These are phyloP conservation scores for Pimephales promelas DNA, from an alignment of 2,113 vertebrate genomes.

Conservation along the genomic window DNA sequence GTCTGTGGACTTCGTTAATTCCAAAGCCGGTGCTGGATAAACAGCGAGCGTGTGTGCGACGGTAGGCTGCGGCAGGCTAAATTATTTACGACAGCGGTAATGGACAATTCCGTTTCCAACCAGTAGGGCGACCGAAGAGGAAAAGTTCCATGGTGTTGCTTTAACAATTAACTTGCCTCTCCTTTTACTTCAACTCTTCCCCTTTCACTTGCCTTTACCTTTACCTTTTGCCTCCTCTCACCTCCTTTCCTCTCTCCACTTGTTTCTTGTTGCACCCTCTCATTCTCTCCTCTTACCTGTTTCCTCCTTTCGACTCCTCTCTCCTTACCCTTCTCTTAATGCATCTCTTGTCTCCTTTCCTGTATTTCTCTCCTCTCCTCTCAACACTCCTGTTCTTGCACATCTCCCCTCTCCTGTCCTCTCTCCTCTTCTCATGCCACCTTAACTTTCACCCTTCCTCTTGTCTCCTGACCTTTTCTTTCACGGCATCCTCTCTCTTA, in stretches of 20 bases:
- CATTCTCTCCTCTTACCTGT: background rate
- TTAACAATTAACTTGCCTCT: background rate
- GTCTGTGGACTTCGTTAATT: no score
- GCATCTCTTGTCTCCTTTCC: background rate
- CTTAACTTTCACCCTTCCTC: background rate
- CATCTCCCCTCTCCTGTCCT: slow-evolving; percentile 21
- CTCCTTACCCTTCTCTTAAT: background rate
- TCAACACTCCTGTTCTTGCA: slow-evolving; percentile 27
- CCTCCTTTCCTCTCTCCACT: background rate
- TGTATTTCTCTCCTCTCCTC: background rate
- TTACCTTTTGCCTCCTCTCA: background rate
- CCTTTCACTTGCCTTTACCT: background rate
- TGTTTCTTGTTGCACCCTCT: background rate
- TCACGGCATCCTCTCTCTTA: slow-evolving; percentile 29
- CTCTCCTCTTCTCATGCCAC: background rate
- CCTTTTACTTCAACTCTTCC: background rate
- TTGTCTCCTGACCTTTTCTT: background rate
- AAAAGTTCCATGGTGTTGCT: no score
- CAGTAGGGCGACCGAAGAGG: no score
- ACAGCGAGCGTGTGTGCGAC: no score
- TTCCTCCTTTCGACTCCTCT: background rate
- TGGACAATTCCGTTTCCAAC: no score
- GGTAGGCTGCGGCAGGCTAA: no score
- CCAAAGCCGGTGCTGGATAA: no score
- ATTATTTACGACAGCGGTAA: no score